These are phyloP conservation scores for Ephestia elutella DNA, from an alignment of 1,140 invertebrate genomes.

Conservation along the genomic window DNA sequence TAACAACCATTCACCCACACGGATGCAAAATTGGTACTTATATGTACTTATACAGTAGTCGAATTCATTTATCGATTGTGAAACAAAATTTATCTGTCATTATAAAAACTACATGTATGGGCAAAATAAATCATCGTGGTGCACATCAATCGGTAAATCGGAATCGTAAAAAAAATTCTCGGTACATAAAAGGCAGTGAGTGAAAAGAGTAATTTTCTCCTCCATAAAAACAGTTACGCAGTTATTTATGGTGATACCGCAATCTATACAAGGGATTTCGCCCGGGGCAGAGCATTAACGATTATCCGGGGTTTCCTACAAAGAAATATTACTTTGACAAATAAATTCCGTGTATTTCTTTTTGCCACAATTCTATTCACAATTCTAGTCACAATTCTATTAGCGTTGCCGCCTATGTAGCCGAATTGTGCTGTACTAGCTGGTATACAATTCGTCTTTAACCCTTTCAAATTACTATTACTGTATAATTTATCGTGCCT, in stretches of 20 bases:
- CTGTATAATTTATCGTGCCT: too few species aligned
- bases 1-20: too few species aligned
- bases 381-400: constrained; percentile 28
- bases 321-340: constrained; percentile 64
- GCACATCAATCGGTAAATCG: constrained; percentile 11
- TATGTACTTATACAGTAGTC: too few species aligned
- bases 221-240: constrained; percentile 63
- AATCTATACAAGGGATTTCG: constrained; percentile 63
- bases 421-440: background rate
- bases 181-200: constrained; percentile 52
- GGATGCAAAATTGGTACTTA: too few species aligned
- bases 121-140: background rate
- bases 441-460: background rate
- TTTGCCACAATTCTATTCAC: constrained; percentile 30
- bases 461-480: too few species aligned
- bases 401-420: background rate
- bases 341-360: constrained; percentile 47
- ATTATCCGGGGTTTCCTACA: constrained; percentile 53
- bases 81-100: too few species aligned
- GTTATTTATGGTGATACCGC: constrained; percentile 67
- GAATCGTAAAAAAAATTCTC: constrained; percentile 46
- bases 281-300: constrained; percentile 57
- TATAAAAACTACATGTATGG: too few species aligned
- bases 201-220: constrained; percentile 67
- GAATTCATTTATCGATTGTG: too few species aligned